A percentile compares a stretch with the other conserved stretches of the same genome.
Conservation (phyloP, 2,113 vertebrate genomes). For the Ameiurus melas region DNA sequence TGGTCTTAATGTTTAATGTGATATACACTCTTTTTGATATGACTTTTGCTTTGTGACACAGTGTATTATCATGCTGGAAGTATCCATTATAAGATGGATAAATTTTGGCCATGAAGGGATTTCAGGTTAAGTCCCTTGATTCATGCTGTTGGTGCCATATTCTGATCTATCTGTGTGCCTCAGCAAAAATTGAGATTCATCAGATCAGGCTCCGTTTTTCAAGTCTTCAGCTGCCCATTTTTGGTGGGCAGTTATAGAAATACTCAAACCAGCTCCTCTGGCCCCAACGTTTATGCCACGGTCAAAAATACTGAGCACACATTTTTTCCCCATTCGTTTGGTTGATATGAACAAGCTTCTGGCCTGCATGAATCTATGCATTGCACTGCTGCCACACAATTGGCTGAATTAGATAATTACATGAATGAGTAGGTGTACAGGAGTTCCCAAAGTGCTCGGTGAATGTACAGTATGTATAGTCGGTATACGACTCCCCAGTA, state of each 20-base stretch:
- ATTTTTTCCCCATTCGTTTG: neutral
- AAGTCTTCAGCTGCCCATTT: too few species aligned
- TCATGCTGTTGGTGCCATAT: neutral
- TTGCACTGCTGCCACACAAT: neutral
- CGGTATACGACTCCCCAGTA: neutral
- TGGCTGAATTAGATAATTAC: neutral
- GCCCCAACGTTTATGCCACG: neutral
- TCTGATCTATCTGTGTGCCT: neutral
- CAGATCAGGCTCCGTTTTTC: neutral
- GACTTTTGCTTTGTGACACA: neutral
- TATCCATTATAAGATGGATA: neutral
- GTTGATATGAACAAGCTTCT: neutral
- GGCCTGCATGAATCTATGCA: neutral
- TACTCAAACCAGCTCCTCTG: neutral
- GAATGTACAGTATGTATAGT: neutral
- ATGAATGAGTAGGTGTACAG: neutral
- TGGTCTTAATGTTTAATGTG: neutral
- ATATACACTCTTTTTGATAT: neutral
- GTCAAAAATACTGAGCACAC: neutral
- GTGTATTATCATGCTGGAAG: neutral
- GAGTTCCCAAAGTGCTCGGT: neutral
- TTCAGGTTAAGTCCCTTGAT: neutral
- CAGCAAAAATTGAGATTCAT: neutral
- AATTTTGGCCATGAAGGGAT: neutral
- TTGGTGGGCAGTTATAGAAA: neutral